Percentiles rank a stretch among this genome's conserved stretches.
phyloP scores from a whole-genome alignment of 2,888 invertebrate genomes.

The Blastobasis adustella region DNA sequence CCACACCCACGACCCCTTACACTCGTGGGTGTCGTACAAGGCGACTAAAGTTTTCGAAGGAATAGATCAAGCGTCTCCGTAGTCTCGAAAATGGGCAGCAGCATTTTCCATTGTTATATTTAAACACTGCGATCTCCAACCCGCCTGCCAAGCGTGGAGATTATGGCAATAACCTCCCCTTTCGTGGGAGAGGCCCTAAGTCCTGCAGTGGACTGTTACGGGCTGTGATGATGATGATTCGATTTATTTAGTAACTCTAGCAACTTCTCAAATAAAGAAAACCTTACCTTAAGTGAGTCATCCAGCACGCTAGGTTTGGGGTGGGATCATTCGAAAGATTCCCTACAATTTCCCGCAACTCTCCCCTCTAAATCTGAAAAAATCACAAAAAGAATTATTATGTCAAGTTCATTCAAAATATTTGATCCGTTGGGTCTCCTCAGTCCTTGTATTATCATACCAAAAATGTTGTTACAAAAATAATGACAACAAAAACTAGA shows the following conservation, averaged over 20 bases:
- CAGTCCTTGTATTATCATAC: constrained; percentile 8
- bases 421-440: constrained; percentile 11
- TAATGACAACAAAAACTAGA: constrained; percentile 6
- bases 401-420: constrained; percentile 9
- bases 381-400: constrained; percentile 11
- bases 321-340: constrained; percentile 9
- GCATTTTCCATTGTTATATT: too few relatives aligned
- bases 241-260: not conserved
- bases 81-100: too few relatives aligned
- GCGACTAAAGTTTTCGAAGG: too few relatives aligned
- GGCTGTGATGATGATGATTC: too few relatives aligned
- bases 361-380: not conserved
- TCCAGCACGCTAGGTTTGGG: constrained; percentile 10
- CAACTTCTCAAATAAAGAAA: not conserved
- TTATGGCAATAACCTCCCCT: too few relatives aligned
- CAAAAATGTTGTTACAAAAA: constrained; percentile 12
- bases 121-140: too few relatives aligned
- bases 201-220: too few relatives aligned
- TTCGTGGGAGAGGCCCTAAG: too few relatives aligned
- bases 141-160: too few relatives aligned
- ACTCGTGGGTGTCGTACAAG: too few relatives aligned
- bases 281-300: constrained; percentile 2
- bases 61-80: too few relatives aligned
- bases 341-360: constrained; percentile 4
- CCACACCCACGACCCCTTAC: too few relatives aligned